Conservation (phyloP, 2,797 vertebrate genomes). For the Onychomys torridus region DNA sequence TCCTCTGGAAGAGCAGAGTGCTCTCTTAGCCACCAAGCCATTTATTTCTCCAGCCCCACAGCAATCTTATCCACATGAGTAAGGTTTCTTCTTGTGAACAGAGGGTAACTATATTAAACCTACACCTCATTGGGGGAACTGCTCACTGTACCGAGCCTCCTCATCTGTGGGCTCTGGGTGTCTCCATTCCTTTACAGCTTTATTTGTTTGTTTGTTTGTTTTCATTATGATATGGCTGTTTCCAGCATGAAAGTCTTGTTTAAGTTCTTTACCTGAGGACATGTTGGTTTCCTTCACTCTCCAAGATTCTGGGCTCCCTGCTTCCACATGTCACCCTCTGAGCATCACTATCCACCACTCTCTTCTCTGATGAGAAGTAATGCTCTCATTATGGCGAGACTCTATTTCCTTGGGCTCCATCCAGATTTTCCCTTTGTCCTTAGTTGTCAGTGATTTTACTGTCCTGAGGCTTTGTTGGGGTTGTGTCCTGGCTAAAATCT, state of each 20-base stretch:
- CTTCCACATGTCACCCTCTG: not conserved
- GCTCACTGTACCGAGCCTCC: not conserved
- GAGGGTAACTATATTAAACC: not conserved
- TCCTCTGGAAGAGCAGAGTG: not conserved
- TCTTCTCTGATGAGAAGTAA: not conserved
- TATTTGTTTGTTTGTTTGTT: not conserved
- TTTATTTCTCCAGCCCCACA: not conserved
- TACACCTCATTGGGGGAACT: not conserved
- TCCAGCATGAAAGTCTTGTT: not conserved
- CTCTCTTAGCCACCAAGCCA: not conserved
- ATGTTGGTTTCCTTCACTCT: not conserved
- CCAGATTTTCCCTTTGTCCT: not conserved
- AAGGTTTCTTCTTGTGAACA: not conserved
- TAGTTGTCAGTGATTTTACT: not conserved
- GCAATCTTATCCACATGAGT: not conserved
- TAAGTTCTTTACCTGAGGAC: not conserved
- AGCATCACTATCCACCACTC: not conserved
- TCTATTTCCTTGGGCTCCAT: not conserved
- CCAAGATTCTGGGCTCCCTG: not conserved
- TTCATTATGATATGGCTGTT: not conserved
- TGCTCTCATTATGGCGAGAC: not conserved
- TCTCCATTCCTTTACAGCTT: not conserved
- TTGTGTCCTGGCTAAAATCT: not conserved
- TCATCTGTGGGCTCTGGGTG: not conserved
- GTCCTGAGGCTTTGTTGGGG: not conserved